Conservation (phyloP, 1,140 invertebrate genomes). For the Drosophila pseudoobscura region DNA sequence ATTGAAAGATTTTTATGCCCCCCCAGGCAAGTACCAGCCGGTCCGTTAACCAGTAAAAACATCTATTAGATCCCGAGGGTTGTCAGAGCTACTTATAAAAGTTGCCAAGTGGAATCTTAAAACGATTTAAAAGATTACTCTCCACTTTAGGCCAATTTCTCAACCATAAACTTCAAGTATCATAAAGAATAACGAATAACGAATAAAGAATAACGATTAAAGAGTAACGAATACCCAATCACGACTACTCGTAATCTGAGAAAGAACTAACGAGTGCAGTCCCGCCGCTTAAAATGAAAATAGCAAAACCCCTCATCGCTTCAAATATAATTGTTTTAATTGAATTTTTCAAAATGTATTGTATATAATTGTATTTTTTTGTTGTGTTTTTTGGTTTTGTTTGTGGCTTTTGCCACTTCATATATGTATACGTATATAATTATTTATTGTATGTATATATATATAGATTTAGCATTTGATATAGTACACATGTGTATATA, state of each 20-base stretch:
- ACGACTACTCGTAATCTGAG: too few species aligned
- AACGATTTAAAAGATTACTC: too few species aligned
- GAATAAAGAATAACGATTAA: background rate
- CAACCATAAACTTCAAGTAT: too few species aligned
- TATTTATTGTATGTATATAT: conserved; percentile 24
- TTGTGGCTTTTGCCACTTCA: conserved; percentile 17
- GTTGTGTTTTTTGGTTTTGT: conserved; percentile 8
- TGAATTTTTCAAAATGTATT: conserved; percentile 65
- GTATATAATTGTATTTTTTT: conserved; percentile 65
- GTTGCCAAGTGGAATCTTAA: background rate
- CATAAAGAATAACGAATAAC: too few species aligned
- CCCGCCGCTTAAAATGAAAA: background rate
- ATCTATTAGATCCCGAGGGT: too few species aligned
- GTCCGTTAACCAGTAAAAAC: background rate
- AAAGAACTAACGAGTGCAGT: background rate
- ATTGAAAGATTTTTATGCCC: background rate
- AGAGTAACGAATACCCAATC: too few species aligned
- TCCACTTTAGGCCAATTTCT: too few species aligned
- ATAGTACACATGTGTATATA: conserved; percentile 44
- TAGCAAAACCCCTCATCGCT: background rate
- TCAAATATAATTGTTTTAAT: conserved; percentile 63
- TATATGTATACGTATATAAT: conserved; percentile 50
- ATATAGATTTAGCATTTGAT: conserved; percentile 40
- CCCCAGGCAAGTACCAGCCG: background rate
- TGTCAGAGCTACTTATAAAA: too few species aligned